These are phyloP conservation scores for Babyrousa celebensis DNA, from an alignment of 2,797 vertebrate species.

Conservation along the genomic window DNA sequence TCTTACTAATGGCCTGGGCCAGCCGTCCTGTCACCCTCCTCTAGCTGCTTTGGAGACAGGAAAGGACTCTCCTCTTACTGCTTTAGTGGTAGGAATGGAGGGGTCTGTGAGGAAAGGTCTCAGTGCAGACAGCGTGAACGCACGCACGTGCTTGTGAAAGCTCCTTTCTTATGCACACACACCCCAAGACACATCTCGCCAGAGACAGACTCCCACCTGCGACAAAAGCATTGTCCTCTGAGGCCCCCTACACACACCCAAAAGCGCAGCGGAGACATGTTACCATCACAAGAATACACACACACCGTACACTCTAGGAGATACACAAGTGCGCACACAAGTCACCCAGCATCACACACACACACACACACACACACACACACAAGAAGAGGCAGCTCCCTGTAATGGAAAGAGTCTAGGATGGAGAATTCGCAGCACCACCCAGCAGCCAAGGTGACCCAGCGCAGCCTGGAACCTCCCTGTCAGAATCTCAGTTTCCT, in stretches of 20 bases:
- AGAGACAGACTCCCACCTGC: neutral
- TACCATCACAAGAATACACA: neutral
- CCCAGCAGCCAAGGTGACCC: slow-evolving; percentile 42
- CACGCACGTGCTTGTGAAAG: neutral
- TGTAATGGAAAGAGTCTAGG: slow-evolving; percentile 11
- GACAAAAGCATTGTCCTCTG: neutral
- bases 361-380: fast-evolving
- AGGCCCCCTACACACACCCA: neutral
- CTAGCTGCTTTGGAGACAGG: neutral
- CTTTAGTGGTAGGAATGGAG: neutral
- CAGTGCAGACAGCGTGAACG: neutral
- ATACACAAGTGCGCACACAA: neutral
- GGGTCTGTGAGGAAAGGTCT: neutral
- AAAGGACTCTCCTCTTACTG: no score
- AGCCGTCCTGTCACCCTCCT: neutral
- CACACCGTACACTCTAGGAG: neutral
- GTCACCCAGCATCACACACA: neutral
- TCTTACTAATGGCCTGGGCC: neutral
- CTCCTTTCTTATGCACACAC: neutral
- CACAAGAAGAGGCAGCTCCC: neutral
- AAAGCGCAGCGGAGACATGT: neutral
- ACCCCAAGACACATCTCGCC: neutral
- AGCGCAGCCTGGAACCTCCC: slow-evolving; percentile 28
- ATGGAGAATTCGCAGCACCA: neutral
- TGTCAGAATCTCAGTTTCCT: slow-evolving; percentile 52